Evolutionary conservation across 2,113 vertebrate species (phyloP), one percentile per base, ranked within the genome.

Genomic region (Gavialis gangeticus): DNA sequence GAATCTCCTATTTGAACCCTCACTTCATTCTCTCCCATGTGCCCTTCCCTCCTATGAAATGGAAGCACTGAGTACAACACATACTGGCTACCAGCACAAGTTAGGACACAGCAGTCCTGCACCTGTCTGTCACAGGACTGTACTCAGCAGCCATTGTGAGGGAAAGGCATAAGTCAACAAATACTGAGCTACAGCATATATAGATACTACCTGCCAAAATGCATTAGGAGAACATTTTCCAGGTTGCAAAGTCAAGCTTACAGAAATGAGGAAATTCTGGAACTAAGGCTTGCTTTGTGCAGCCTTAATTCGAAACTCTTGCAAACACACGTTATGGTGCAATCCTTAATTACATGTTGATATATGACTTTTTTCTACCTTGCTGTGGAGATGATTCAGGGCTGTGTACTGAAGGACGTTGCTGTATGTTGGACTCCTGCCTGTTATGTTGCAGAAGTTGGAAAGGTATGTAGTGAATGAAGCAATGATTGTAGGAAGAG

Each of bases 381-480:
- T 88, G 34, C 34, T 91, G 55, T 82, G 80, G 24, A 18, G 88
- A 90, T 82, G 75, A 89, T 85, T 84, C 21, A n/a, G 34, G 8
- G 89, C 95, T 92, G 87, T 94, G 84, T 95, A 84, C 30, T 25
- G 84, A 87, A 92, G 84, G 60, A 59, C n/a, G 76, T 75, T 69
- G 69, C 24, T 85, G 27, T 69, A 69, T 91, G 92, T 83, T 94
- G 93, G 91, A 92, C 55, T 83, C 83, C 89, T 91, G 58, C 59
- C 82, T 78, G 63, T 57, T 17, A 78, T 90, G 55, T 56, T 90
- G 81, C 83, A 91, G 89, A 90, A 93, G 82, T 30, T 86, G 89
- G 83, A 88, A 96, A 89, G 46, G 95, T 19, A 9, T 81, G 67
- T 9, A 16, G 16, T n/a, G 69, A 89, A 84, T 86, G 71, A 55